These are phyloP conservation scores for Felis chaus DNA, from an alignment of 2,113 vertebrate species.

Conservation along the genomic window DNA sequence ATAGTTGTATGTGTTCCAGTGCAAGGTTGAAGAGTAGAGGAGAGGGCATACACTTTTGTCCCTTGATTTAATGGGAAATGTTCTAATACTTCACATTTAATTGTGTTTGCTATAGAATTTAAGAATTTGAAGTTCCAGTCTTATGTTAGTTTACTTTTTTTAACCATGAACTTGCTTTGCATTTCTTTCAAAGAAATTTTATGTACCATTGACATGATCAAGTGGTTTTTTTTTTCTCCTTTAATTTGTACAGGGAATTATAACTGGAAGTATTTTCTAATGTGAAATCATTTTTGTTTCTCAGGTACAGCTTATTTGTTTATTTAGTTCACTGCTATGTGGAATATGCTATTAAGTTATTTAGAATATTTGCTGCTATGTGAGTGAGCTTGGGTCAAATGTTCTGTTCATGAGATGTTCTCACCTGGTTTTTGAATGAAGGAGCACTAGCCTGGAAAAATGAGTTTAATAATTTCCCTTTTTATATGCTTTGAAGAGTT, in stretches of 20 bases:
- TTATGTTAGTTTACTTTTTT: conserved; percentile 11
- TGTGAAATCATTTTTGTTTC: conserved; percentile 39
- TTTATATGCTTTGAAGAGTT: conserved; percentile 18
- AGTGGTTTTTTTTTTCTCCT: background rate
- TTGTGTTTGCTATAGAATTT: background rate
- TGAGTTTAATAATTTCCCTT: background rate
- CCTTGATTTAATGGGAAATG: conserved; percentile 20
- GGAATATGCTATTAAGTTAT: conserved; percentile 53
- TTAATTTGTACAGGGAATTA: conserved; percentile 40
- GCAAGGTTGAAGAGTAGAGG: background rate
- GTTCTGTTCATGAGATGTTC: conserved; percentile 37
- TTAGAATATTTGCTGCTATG: conserved; percentile 50
- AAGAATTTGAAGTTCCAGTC: background rate
- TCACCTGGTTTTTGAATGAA: conserved; percentile 34
- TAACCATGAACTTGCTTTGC: background rate
- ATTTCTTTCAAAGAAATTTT: conserved; percentile 45
- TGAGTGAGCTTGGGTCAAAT: conserved; percentile 22
- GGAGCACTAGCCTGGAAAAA: background rate
- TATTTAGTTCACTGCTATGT: conserved; percentile 47
- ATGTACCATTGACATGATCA: background rate
- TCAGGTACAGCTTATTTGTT: conserved; percentile 27
- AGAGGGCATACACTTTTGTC: background rate
- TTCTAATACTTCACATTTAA: background rate
- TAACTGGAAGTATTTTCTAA: conserved; percentile 56
- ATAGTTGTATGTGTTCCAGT: background rate